Evolutionary conservation across 2,888 invertebrate genomes (phyloP).

Genomic region (Myathropa florea): DNA sequence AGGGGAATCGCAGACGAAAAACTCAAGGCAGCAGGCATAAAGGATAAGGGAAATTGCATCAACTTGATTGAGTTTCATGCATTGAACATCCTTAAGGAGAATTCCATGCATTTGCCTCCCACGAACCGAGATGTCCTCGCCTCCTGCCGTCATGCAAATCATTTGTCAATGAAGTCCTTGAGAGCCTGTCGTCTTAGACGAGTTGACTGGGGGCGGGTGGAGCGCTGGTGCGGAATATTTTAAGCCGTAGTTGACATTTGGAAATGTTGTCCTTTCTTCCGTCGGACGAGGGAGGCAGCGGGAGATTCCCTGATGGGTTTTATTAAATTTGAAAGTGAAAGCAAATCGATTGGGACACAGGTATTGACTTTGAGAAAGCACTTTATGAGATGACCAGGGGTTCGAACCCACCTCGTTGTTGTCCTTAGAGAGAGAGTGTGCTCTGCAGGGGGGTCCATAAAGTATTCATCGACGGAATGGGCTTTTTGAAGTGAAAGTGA

Average conservation of each 20-base stretch:
- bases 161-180: slow-evolving; percentile 6
- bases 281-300: background rate
- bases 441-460: too few relatives aligned
- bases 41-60: slow-evolving; percentile 47
- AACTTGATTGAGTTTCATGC: slow-evolving; percentile 30
- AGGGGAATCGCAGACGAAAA: background rate
- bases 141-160: background rate
- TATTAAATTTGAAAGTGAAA: background rate
- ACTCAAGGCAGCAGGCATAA: background rate
- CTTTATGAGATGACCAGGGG: background rate
- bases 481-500: background rate
- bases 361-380: background rate
- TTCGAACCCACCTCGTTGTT: too few relatives aligned
- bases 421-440: too few relatives aligned
- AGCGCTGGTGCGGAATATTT: background rate
- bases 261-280: background rate
- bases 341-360: background rate
- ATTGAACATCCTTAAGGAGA: background rate
- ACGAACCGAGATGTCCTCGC: background rate
- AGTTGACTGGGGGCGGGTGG: background rate
- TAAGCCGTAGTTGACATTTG: background rate
- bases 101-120: slow-evolving; percentile 3
- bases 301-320: background rate
- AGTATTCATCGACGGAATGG: too few relatives aligned
- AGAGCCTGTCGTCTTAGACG: background rate